Percentiles rank a stretch among this genome's conserved stretches.
phyloP scores from a whole-genome alignment of 2,797 vertebrate species.

The Falco berigora region DNA sequence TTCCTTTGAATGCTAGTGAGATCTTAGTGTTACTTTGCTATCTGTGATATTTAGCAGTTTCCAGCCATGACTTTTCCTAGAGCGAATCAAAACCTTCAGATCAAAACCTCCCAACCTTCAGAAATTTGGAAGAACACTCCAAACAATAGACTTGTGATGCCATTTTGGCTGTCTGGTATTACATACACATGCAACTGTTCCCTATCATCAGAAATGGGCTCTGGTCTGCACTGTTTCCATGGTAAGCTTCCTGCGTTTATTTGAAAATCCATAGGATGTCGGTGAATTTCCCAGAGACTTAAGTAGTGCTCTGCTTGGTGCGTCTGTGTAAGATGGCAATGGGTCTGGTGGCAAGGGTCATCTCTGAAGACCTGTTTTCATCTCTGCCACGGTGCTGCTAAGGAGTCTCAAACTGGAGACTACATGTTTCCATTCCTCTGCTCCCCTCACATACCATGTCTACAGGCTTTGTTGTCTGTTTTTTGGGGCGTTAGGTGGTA shows the following conservation, averaged over 20 bases:
- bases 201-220: not conserved
- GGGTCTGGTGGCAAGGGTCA: not conserved
- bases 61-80: not conserved
- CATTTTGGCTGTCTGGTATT: not conserved
- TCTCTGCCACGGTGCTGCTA: not conserved
- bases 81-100: not conserved
- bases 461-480: not conserved
- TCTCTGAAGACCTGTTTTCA: not conserved
- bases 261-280: not conserved
- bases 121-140: not conserved
- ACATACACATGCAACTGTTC: fast-evolving
- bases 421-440: not conserved
- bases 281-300: not conserved
- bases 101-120: not conserved
- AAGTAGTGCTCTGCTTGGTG: not conserved
- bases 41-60: not conserved
- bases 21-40: not conserved
- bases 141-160: fast-evolving
- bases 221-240: not conserved
- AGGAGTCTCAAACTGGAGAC: not conserved
- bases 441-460: fast-evolving
- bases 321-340: fast-evolving
- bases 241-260: not conserved
- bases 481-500: not conserved
- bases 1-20: not conserved